Base-by-base conservation (phyloP, 1,140 invertebrate genomes). In the Brevipalpus yothersi region DNA sequence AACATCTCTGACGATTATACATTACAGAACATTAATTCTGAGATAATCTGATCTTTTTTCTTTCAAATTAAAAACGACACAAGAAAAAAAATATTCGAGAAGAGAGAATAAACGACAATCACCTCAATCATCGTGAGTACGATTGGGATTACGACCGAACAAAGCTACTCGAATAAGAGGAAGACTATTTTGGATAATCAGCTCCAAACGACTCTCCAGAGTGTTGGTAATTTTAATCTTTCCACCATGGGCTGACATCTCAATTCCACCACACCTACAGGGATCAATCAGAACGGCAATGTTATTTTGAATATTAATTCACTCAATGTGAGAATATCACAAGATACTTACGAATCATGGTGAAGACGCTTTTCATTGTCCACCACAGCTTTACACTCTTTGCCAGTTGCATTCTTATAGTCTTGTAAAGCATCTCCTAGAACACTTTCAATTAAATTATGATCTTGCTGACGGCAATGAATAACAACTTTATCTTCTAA, bases 201-300 rank as follows among this genome's bases (percentile, higher is more conserved):
- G 76, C 67, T 94, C 89, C 70, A 97, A 75, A 67, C 92, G 80
- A 61, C 82, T 85, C 73, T 97, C 92, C 71, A 98, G 73, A 53
- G 92, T 96, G 71, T 97, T 97, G 68, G 78, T 79, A 61, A 97
- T 85, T 76, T 84, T 86, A 68, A 84, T 90, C 68, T 84, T 84
- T 62, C 87, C 87, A 69, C 75, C 81, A 53, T 81, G 80, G 49
- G 86, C 81, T 58, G 80, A 69, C 43, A 97, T 69, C 68, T 95
- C 91, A 64, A 97, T 77, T 65, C 94, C 94, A 60, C 94, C 94
- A 69, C 86, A 87, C 58, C 76, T 79, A 66, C 13, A 0, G 15
- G 4, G 5, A 53, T 53, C 17, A 4, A 17, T n/a, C 17, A 53
- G 12, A 19, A 21, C 11, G 23, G 5, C 1, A 21, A 31, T 31